These are phyloP conservation scores for Acleris emargana DNA, from an alignment of 2,888 invertebrate genomes.

Conservation along the genomic window DNA sequence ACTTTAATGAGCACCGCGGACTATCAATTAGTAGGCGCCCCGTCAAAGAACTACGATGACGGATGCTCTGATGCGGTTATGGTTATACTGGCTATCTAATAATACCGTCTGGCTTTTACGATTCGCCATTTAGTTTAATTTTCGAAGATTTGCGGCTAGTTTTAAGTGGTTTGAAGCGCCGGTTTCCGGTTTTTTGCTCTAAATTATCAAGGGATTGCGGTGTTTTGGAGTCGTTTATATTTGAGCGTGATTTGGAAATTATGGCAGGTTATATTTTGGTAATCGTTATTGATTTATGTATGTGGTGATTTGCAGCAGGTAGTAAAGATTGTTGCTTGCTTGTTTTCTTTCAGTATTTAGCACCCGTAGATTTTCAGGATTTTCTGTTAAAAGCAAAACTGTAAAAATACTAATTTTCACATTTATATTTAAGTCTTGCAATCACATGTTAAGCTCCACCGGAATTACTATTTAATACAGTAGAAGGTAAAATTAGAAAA, in stretches of 20 bases:
- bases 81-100: conserved; percentile 40
- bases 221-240: conserved; percentile 24
- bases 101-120: conserved; percentile 43
- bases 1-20: conserved; percentile 68
- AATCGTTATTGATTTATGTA: conserved; percentile 7
- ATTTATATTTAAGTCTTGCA: too few relatives aligned
- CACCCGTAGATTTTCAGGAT: too few relatives aligned
- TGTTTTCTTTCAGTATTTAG: too few relatives aligned
- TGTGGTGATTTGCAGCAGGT: too few relatives aligned
- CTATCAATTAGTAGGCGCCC: conserved; percentile 78
- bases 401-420: too few relatives aligned
- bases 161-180: conserved; percentile 46
- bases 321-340: too few relatives aligned
- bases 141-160: conserved; percentile 45
- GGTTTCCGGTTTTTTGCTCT: conserved; percentile 48
- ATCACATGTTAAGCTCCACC: too few relatives aligned
- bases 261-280: conserved; percentile 8
- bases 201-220: conserved; percentile 36
- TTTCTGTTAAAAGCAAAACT: too few relatives aligned
- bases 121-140: conserved; percentile 50
- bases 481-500: too few relatives aligned
- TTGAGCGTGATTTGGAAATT: conserved; percentile 21
- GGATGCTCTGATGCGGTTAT: conserved; percentile 55
- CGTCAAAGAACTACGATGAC: conserved; percentile 52
- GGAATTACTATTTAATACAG: too few relatives aligned